Evolutionary conservation across 2,113 vertebrate species (phyloP).

Genomic region (Egretta garzetta): DNA sequence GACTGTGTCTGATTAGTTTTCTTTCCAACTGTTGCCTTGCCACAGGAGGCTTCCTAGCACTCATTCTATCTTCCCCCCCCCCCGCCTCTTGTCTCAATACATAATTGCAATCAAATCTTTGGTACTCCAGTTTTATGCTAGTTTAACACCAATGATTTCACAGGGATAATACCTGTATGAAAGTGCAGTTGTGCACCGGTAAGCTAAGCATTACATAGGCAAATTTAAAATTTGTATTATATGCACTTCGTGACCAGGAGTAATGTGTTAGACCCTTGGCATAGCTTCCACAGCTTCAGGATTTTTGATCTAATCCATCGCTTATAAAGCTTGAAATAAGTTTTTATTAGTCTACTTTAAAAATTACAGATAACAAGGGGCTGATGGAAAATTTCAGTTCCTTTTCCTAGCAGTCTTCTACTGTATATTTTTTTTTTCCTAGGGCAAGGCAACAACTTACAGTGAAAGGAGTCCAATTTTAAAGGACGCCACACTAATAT

Average conservation of each 20-base stretch:
- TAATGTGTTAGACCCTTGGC: not conserved
- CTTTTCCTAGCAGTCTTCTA: not conserved
- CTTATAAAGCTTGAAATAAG: not conserved
- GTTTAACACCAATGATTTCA: not conserved
- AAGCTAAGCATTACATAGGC: not conserved
- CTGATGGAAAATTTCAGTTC: not conserved
- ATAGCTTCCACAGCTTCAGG: not conserved
- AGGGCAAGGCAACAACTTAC: not conserved
- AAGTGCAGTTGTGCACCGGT: not conserved
- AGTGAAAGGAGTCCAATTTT: not conserved
- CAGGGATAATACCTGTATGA: not conserved
- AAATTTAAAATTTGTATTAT: not conserved
- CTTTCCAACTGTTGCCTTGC: slow-evolving; percentile 21
- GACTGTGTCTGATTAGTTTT: slow-evolving; percentile 38
- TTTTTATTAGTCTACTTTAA: not conserved
- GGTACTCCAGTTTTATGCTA: not conserved
- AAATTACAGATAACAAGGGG: not conserved
- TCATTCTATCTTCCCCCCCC: not conserved
- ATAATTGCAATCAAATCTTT: not conserved
- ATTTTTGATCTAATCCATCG: not conserved
- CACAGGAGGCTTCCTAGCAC: not conserved
- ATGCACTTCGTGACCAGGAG: not conserved
- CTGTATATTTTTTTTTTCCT: not conserved
- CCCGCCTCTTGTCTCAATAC: not conserved
- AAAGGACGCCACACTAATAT: not conserved